These are phyloP conservation scores for Limonius californicus DNA, from an alignment of 1,140 invertebrate genomes.

Conservation along the genomic window DNA sequence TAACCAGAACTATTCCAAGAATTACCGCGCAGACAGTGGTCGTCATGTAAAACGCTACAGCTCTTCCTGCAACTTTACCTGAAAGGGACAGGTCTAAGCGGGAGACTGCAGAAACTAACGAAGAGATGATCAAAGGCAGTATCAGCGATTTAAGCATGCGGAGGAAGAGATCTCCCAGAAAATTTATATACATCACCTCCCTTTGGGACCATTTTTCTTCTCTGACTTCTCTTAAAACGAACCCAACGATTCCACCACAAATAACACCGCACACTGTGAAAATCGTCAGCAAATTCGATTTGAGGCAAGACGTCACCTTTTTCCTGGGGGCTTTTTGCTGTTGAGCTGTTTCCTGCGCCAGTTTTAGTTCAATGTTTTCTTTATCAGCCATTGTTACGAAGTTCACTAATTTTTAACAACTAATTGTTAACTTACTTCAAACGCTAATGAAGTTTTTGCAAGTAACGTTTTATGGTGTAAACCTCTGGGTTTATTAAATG, in stretches of 20 bases:
- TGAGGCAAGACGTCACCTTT: constrained; percentile 22
- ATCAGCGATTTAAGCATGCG: constrained; percentile 73
- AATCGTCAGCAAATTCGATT: constrained; percentile 61
- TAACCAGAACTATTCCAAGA: constrained; percentile 68
- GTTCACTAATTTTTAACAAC: not conserved
- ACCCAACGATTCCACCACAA: constrained; percentile 59
- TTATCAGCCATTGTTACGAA: not conserved
- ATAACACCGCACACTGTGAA: constrained; percentile 65
- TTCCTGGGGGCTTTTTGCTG: not conserved
- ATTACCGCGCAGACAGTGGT: constrained; percentile 75
- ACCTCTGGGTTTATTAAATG: too few species aligned
- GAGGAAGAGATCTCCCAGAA: constrained; percentile 65
- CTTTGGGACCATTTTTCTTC: constrained; percentile 50
- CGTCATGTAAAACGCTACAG: constrained; percentile 70
- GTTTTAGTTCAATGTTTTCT: not conserved
- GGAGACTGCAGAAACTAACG: constrained; percentile 68
- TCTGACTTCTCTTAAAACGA: constrained; percentile 51
- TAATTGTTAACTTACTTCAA: too few species aligned
- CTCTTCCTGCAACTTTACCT: constrained; percentile 61
- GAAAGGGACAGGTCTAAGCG: constrained; percentile 63
- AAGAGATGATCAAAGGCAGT: constrained; percentile 70
- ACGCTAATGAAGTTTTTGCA: too few species aligned
- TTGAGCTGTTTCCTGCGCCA: not conserved
- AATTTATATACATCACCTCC: constrained; percentile 67
- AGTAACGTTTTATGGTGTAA: too few species aligned